Base-by-base conservation (phyloP, 2,797 vertebrate genomes). In the Pelobates cultripes region DNA sequence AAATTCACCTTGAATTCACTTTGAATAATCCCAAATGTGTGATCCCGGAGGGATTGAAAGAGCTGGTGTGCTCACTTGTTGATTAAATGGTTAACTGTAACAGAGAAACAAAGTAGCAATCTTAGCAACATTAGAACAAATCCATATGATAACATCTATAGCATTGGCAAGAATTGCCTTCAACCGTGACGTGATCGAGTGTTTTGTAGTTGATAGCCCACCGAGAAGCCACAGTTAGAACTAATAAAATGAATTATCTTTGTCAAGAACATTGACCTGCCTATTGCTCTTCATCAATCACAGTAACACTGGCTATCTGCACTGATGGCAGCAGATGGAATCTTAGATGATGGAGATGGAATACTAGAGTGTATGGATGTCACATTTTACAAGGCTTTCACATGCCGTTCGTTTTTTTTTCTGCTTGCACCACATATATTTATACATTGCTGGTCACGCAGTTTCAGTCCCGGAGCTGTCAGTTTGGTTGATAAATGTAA, bases 181-280 rank as follows among this genome's bases (percentile, higher is more conserved):
- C 55, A 57, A 6, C 2, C 28, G 2, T 5, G 61, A 40, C 61
- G 61, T 64, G 17, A 64, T 28, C 17, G 7, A 68, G 45, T 53
- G 13, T 51, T 55, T 57, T 14, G 13, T 43, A 82, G 45, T n/a
- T 67, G 41, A 73, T 45, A 57, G 61, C 61, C 41, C 28, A n/a
- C 45, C 17, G 74, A 47, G 70, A 17, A 68, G 71, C n/a, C 45
- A n/a, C 69, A 60, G 45, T 77, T 67, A 55, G 60, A 73, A 17
- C 17, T 72, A 77, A 77, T 77, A 66, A 77, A 82, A 72, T 70
- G 61, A 82, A 77, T 82, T 77, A 73, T 77, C 61, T 44, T 28
- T 77, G 80, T 77, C 80, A 82, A 44, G 63, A 41, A 66, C 51
- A 45, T 41, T 40, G 47, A 68, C 61, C 69, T 8, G 75, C 45